Evolutionary conservation across 2,113 vertebrate genomes (phyloP).

Genomic region (Grantiella picta): DNA sequence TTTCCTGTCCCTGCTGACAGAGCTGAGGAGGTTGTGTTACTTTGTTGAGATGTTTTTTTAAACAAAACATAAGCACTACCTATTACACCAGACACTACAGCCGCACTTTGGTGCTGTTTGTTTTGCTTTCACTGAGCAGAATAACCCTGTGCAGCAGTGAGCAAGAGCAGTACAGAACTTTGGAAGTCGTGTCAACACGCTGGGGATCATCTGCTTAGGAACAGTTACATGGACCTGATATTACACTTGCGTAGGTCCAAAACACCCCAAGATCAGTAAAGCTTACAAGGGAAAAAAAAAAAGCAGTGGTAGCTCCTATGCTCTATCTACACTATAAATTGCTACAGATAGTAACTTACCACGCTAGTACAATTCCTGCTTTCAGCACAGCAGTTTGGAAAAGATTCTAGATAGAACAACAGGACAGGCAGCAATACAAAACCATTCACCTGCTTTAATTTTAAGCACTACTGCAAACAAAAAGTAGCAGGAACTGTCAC

Average conservation of each 20-base stretch:
- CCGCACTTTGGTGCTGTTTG: background rate
- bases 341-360: background rate
- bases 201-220: background rate
- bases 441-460: background rate
- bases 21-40: background rate
- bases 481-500: background rate
- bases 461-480: background rate
- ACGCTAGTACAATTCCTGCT: background rate
- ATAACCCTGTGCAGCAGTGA: background rate
- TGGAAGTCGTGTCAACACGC: background rate
- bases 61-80: background rate
- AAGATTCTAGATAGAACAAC: background rate
- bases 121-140: background rate
- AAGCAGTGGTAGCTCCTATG: background rate
- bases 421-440: background rate
- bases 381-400: background rate
- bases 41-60: background rate
- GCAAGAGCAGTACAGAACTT: background rate
- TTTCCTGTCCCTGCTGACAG: background rate
- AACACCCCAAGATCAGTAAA: fast-evolving
- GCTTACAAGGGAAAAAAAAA: background rate
- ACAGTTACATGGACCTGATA: background rate
- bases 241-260: background rate
- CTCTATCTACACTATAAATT: background rate
- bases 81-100: fast-evolving